Base-by-base conservation (phyloP, 2,797 vertebrate species). In the Dermochelys coriacea region DNA sequence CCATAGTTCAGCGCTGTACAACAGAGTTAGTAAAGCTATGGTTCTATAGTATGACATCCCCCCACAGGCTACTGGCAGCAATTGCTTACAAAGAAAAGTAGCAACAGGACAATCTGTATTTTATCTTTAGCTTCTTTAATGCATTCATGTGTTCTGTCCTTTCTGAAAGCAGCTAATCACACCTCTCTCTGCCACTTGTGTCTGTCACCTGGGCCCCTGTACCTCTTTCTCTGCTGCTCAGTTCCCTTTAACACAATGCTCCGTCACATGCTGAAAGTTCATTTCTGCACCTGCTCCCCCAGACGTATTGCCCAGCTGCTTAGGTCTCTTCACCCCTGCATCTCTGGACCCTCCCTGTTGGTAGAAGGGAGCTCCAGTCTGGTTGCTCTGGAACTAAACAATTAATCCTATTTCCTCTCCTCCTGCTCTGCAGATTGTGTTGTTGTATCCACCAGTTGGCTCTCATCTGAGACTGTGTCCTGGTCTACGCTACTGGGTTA, bases 81-180 rank as follows among this genome's bases (percentile, higher is more conserved):
- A 80, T 27, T 89, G 6, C 8, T 78, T 82, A 80, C 18, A 16
- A 0, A 1, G 31, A 61, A 61, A 34, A 61, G 82, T 50, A 47
- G 89, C 89, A 61, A 15, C 23, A 51, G 15, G 37, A 83, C 47
- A 91, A 7, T 31, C 80, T 49, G 93, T 31, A 95, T 84, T 61
- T 91, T 81, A 95, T 37, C 45, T 91, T 31, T 34, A 31, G 1
- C 77, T 89, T 93, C 25, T 84, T 93, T 87, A 83, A 51, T 89
- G 27, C 78, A 95, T 80, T 50, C 92, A 6, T 3, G 0, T 23
- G n/a, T 75, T 91, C 74, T 25, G 94, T 91, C 51, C 34, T 78
- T 83, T 91, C 93, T 84, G 4, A 0, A 91, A 55, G n/a, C 74
- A 80, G 45, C 74, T 85, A 89, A 86, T 94, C 29, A 41, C 15